These are phyloP conservation scores for Xyrauchen texanus DNA, from an alignment of 2,113 vertebrate genomes.

Conservation along the genomic window DNA sequence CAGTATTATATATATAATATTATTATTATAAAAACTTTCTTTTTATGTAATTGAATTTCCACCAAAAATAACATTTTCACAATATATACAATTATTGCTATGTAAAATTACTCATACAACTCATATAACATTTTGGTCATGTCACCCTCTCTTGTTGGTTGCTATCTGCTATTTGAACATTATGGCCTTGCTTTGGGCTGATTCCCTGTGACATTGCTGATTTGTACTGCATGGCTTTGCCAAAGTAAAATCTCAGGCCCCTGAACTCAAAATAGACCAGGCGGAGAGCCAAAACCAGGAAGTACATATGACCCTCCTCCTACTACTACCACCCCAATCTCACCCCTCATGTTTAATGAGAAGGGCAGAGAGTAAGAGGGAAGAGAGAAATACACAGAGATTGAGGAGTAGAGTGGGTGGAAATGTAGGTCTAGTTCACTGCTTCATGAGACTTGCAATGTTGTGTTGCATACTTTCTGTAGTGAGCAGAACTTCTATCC, in stretches of 20 bases:
- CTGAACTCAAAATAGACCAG: conserved; percentile 68
- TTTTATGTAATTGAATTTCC: too few relatives aligned
- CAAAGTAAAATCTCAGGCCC: conserved; percentile 66
- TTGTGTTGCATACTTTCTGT: conserved; percentile 7
- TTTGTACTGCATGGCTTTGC: conserved; percentile 56
- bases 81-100: too few relatives aligned
- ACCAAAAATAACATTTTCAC: too few relatives aligned
- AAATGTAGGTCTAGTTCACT: conserved; percentile 35
- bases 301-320: conserved; percentile 57
- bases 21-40: too few relatives aligned
- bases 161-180: conserved; percentile 55
- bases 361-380: conserved; percentile 37
- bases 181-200: conserved; percentile 48
- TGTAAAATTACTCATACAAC: too few relatives aligned
- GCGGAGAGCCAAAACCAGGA: conserved; percentile 66
- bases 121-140: too few relatives aligned
- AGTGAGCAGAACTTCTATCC: conserved; percentile 21
- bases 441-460: too few relatives aligned
- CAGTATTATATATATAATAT: too few relatives aligned
- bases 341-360: conserved; percentile 17
- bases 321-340: conserved; percentile 47
- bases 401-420: conserved; percentile 33
- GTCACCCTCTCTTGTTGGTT: background rate
- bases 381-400: conserved; percentile 31
- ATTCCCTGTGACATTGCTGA: conserved; percentile 59